Percentiles rank a stretch among this genome's conserved stretches.
Evolutionary conservation across 2,113 vertebrate genomes (phyloP).

Genomic region (Chaetorhynchus papuensis): DNA sequence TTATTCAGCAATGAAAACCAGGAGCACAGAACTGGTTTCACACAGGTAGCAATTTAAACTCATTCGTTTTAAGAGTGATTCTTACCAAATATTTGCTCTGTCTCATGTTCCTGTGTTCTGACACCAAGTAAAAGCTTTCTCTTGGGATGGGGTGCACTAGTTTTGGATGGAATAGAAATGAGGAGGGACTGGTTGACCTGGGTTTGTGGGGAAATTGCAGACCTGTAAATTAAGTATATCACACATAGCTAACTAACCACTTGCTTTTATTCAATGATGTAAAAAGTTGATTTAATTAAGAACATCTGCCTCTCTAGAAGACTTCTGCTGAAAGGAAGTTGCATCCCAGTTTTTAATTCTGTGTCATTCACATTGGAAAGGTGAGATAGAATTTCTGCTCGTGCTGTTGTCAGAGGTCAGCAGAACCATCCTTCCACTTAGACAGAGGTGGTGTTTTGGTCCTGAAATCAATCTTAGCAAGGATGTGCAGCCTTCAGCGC

Average conservation of each 20-base stretch:
- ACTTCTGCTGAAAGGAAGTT: neutral
- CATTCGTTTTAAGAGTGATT: neutral
- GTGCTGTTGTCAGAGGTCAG: neutral
- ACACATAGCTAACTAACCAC: neutral
- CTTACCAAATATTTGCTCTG: neutral
- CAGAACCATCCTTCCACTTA: neutral
- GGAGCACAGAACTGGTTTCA: neutral
- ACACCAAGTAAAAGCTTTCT: neutral
- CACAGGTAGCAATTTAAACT: neutral
- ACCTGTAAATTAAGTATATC: neutral
- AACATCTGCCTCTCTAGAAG: neutral
- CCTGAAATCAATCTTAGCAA: neutral
- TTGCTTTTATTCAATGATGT: neutral
- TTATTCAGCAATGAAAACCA: neutral
- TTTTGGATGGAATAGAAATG: neutral
- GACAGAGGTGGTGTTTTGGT: neutral
- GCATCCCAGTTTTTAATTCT: neutral
- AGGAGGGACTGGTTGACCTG: neutral
- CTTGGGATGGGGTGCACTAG: rapidly evolving
- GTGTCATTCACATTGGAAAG: neutral
- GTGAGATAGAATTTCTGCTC: neutral
- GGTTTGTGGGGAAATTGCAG: neutral
- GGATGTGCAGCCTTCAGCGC: neutral
- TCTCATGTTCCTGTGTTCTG: neutral
- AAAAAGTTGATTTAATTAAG: neutral